Evolutionary conservation across 2,113 vertebrate genomes (phyloP).

Genomic region (Meles meles): DNA sequence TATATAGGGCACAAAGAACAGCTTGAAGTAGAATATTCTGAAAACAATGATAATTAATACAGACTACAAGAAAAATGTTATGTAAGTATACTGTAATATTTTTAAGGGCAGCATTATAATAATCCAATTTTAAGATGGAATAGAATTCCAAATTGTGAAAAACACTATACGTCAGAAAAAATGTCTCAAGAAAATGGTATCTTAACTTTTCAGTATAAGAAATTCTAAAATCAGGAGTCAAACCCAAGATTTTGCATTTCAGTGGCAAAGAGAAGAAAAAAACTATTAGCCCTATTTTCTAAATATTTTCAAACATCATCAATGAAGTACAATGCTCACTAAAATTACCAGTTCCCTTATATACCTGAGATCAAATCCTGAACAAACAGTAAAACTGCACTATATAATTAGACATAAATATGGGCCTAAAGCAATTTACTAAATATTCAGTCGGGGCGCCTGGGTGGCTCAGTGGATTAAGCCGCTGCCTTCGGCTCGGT

Average conservation of each 20-base stretch:
- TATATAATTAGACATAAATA: background rate
- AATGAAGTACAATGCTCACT: background rate
- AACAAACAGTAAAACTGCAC: background rate
- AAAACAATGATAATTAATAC: constrained; percentile 33
- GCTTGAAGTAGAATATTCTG: background rate
- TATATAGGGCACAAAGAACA: constrained; percentile 25
- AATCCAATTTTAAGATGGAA: constrained; percentile 38
- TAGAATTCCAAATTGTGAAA: background rate
- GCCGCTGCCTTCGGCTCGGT: too few species aligned
- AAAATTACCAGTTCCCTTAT: background rate
- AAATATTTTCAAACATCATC: background rate
- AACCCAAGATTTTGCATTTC: background rate
- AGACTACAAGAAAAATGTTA: background rate
- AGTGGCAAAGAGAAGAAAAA: background rate
- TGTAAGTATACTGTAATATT: background rate
- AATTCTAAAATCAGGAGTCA: background rate
- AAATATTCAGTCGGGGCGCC: background rate
- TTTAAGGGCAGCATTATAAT: constrained; percentile 58
- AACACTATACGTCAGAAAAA: background rate
- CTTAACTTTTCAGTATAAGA: background rate
- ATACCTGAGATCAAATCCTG: background rate
- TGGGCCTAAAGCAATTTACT: background rate
- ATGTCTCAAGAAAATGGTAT: background rate
- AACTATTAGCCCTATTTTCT: background rate
- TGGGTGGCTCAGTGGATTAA: too few species aligned